phyloP scores from a whole-genome alignment of 2,113 vertebrate species.

The Nycticebus coucang region DNA sequence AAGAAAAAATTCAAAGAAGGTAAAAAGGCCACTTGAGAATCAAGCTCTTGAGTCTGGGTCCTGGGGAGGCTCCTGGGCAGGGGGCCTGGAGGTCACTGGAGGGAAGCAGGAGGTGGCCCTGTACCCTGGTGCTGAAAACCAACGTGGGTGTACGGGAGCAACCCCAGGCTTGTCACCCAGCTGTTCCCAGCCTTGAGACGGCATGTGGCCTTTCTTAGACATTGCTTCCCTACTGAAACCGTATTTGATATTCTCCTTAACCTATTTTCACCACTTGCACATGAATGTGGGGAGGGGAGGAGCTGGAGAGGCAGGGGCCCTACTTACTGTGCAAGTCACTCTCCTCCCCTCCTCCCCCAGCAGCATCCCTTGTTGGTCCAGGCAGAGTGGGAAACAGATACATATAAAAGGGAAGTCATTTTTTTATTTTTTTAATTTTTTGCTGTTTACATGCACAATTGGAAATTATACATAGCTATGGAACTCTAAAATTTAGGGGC shows the following conservation, averaged over 20 bases:
- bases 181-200: background rate
- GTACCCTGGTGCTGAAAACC: background rate
- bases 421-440: conserved; percentile 14
- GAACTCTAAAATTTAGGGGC: background rate
- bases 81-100: background rate
- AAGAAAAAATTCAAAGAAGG: background rate
- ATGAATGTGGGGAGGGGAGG: background rate
- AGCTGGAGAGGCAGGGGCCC: background rate
- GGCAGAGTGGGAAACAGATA: background rate
- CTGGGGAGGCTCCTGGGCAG: background rate
- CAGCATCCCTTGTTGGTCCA: conserved; percentile 6
- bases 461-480: background rate
- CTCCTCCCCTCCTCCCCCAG: background rate
- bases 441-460: background rate
- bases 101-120: accelerated
- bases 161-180: background rate
- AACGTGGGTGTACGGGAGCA: background rate
- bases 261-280: background rate
- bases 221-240: background rate
- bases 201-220: background rate
- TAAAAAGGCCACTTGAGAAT: background rate
- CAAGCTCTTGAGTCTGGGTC: background rate
- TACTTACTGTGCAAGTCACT: no score
- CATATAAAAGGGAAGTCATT: background rate
- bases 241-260: background rate